Evolutionary conservation across 2,113 vertebrate species (phyloP).

Genomic region (Ammodytes marinus): DNA sequence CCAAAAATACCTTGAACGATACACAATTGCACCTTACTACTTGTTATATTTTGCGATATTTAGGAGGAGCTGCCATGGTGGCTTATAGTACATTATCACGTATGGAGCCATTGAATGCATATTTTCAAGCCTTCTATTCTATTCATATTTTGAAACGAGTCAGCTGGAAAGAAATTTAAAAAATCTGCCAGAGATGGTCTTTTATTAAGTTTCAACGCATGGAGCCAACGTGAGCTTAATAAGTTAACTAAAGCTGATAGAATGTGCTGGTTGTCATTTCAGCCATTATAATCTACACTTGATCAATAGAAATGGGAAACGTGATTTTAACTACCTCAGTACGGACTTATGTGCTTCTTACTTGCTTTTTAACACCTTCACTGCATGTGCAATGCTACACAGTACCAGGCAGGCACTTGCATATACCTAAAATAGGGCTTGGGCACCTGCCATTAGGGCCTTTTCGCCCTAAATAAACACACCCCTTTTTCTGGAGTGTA

Average conservation of each 20-base stretch:
- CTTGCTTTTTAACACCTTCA: neutral
- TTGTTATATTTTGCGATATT: neutral
- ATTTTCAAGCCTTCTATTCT: neutral
- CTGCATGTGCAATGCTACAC: neutral
- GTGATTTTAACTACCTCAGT: neutral
- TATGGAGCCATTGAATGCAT: neutral
- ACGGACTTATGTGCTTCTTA: neutral
- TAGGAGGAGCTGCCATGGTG: neutral
- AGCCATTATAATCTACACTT: neutral
- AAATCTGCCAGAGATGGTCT: neutral
- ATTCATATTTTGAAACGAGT: too few species aligned
- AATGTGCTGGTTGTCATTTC: neutral
- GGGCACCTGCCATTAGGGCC: too few species aligned
- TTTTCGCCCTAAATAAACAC: too few species aligned
- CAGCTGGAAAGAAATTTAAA: neutral
- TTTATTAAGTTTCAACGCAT: too few species aligned
- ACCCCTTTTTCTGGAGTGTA: too few species aligned
- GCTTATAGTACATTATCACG: neutral
- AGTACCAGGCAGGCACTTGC: neutral
- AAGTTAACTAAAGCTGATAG: neutral
- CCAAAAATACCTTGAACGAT: conserved; percentile 1
- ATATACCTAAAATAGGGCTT: too few species aligned
- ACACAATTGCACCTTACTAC: neutral
- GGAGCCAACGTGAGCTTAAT: neutral
- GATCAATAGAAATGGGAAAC: neutral